Base-by-base conservation (phyloP, 2,113 vertebrate species). In the Corapipo altera region DNA sequence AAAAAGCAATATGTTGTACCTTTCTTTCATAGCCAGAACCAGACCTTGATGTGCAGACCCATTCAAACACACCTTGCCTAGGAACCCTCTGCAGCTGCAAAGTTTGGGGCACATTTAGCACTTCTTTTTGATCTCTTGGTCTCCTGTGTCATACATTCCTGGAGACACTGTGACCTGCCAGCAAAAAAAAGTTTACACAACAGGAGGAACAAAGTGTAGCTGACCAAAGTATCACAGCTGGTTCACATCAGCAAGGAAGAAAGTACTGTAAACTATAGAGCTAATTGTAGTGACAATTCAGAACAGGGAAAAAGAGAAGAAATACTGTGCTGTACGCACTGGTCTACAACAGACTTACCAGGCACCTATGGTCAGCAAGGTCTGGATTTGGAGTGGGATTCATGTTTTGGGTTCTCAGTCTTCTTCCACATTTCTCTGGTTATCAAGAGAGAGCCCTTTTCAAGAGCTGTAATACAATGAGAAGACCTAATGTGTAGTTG, bases 331-430 rank as follows among this genome's bases (percentile, higher is more conserved):
- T 71, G 1, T 37, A 11, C 43, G 33, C 16, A 11, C 8, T 67
- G n/a, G 20, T 85, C 21, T 75, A 33, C n/a, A 64, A 33, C 6
- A 32, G 19, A 70, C 14, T 24, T 37, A 20, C 9, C 15, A 67
- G 65, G 13, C 2, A 23, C 1, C 12, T 39, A 2, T 13, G 2
- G 24, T 43, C 37, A 59, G 2, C 6, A 18, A 15, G 12, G 24
- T 43, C 54, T 74, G 33, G 18, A 71, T 71, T 35, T 41, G 16
- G n/a, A 87, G 2, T 22, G 5, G 9, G 19, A 46, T 74, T 64
- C 28, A 24, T 5, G 10, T 43, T 73, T 30, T 49, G 28, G 3
- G 11, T 69, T 83, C 51, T 70, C 6, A 1, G 8, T 24, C 24
- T 71, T 15, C 11, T 70, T 74, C 9, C 35, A 82, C 15, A 5